Evolutionary conservation across 2,113 vertebrate genomes (phyloP).

Genomic region (Ursus arctos): DNA sequence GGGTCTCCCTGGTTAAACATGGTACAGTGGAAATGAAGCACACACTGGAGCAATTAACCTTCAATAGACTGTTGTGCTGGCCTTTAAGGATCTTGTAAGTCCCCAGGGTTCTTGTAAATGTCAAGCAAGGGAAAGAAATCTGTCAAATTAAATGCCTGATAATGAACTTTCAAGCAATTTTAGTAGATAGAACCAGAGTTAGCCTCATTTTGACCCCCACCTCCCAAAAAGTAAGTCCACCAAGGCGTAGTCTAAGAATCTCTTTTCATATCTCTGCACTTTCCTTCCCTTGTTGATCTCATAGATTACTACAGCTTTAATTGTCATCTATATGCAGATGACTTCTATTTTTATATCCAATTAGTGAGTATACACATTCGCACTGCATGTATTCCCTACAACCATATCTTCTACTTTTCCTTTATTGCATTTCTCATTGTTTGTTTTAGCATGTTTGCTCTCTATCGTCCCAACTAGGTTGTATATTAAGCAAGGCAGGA

Average conservation of each 20-base stretch:
- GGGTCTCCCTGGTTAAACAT: neutral
- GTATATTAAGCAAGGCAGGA: neutral
- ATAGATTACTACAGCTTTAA: neutral
- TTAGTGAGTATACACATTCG: neutral
- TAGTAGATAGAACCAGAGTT: neutral
- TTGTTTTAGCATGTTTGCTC: neutral
- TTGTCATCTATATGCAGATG: neutral
- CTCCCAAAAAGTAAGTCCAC: neutral
- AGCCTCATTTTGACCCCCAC: neutral
- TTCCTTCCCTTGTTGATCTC: neutral
- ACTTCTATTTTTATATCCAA: neutral
- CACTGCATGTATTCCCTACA: neutral
- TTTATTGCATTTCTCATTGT: neutral
- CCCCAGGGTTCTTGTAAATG: neutral
- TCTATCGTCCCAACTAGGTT: neutral
- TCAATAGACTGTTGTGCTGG: neutral
- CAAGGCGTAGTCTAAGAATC: neutral
- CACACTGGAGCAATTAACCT: neutral
- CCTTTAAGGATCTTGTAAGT: neutral
- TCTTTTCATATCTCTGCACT: neutral
- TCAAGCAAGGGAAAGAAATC: neutral
- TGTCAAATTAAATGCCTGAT: slow-evolving; percentile 30
- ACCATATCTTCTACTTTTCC: neutral
- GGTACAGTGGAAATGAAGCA: neutral
- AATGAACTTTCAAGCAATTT: slow-evolving; percentile 31